Base-by-base conservation (phyloP, 1,140 invertebrate species). In the Ceratitis capitata region DNA sequence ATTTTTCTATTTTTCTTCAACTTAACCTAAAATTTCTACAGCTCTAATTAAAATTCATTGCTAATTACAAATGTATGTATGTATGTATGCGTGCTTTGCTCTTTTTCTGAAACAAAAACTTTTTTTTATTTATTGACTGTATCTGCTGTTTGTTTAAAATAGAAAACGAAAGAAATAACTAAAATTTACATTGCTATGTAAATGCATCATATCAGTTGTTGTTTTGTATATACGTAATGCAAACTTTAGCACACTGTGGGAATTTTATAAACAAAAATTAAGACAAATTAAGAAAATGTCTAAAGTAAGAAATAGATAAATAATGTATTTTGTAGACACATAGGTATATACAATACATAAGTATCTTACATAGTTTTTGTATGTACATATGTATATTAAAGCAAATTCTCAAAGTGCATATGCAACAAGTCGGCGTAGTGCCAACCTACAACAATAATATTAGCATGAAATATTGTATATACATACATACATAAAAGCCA, bases 1-100 rank as follows among this genome's bases (percentile, higher is more conserved):
- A 29, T 29, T 26, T 29, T 12, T 32, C 10, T 61, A 3, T 6
- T 32, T 29, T 61, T 32, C 23, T 89, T 89, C 86, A 89, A 89
- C 26, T 42, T 32, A 45, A 82, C 35, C 74, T 45, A 32, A 82
- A 16, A 61, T 61, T 23, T 5, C 3, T 14, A 29, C 26, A 14
- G 26, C 58, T 3, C 23, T 14, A 61, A 61, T 32, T 61, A 26
- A 61, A 61, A 61, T 61, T 61, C 26, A 29, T 61, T 61, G 58
- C 58, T 61, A 29, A 61, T 61, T 61, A 32, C 26, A 61, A 32
- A 12, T 26, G 14, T 61, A 6, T 61, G 56, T 47, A 47, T 47
- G 45, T 14, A 47, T 1, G 45, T 47, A 47, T n/a, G n/a, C n/a
- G n/a, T n/a, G n/a, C n/a, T n/a, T n/a, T n/a, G n/a, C n/a, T n/a